Evolutionary conservation across 2,113 vertebrate species (phyloP), one percentile per base, ranked within the genome.

Genomic region (Perccottus glenii): DNA sequence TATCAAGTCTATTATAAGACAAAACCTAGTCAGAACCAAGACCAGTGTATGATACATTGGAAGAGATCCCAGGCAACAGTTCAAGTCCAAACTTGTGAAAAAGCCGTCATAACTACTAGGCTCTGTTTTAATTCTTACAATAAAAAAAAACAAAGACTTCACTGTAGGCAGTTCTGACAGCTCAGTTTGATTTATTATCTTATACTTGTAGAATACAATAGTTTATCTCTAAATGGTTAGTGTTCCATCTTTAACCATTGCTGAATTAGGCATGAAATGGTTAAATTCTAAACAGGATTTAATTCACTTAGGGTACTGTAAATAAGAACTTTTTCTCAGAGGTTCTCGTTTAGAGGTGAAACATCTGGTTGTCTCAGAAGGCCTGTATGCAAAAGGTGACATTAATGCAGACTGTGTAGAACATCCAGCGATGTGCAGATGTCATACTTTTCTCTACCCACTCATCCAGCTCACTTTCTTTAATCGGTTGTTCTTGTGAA

Each of bases 401-500:
- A 36, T 57, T 59, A 73, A 52, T 58, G 38, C 32, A 12, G n/a
- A 60, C 10, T 49, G 66, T 51, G 52, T 19, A 33, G 15, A 60
- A 56, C 64, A 33, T 12, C 8, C 51, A 45, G 38, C 33, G 52
- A 10, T 50, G 27, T 71, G 74, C 27, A 65, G 14, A 65, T 78
- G 58, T 77, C 66, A 60, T 46, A 74, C 15, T 64, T 67, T 73
- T 67, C 67, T 60, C 67, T 70, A 63, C 42, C 58, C 71, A 57
- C 51, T 62, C 64, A 49, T 48, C 59, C 33, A 73, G 67, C 71
- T 82, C 67, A 67, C 70, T 78, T 63, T 73, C 61, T 57, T 66
- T 62, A 70, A 70, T 79, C 71, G 49, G 44, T 70, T 70, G 48
- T 64, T 85, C 76, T 78, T 67, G 15, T 69, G 61, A 67, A 81